Evolutionary conservation across 2,113 vertebrate genomes (phyloP).

Genomic region (Rostratula benghalensis): DNA sequence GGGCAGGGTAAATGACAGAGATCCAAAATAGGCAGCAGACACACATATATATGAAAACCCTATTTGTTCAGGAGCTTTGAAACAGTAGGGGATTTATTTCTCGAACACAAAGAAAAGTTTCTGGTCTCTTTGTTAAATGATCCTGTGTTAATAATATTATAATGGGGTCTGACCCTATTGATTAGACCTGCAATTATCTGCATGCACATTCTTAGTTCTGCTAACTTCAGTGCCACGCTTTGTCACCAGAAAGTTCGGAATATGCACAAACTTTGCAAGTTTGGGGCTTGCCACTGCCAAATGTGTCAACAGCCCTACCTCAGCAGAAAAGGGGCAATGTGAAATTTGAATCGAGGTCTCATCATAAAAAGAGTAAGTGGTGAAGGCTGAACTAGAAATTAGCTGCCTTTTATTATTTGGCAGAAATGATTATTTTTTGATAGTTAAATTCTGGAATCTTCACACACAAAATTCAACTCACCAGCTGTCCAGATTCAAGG

Average conservation of each 20-base stretch:
- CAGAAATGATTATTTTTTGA: neutral
- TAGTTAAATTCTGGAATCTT: neutral
- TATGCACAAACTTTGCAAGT: neutral
- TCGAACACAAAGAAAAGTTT: neutral
- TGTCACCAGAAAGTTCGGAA: neutral
- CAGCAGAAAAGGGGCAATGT: fast-evolving
- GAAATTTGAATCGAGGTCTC: neutral
- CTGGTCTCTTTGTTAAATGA: neutral
- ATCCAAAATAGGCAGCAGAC: neutral
- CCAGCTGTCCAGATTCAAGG: neutral
- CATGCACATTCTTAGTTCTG: neutral
- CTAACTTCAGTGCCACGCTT: neutral
- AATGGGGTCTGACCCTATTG: neutral
- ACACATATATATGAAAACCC: neutral
- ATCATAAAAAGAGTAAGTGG: neutral
- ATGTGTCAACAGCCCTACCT: neutral
- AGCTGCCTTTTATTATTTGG: neutral
- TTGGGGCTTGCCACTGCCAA: neutral
- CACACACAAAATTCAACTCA: neutral
- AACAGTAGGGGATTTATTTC: neutral
- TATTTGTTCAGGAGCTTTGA: slow-evolving; percentile 19
- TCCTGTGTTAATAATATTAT: neutral
- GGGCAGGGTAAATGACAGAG: neutral
- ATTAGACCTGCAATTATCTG: neutral
- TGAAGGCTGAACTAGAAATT: neutral